These are phyloP conservation scores for Eustalomyia histrio DNA, from an alignment of 2,888 invertebrate species.

Conservation along the genomic window DNA sequence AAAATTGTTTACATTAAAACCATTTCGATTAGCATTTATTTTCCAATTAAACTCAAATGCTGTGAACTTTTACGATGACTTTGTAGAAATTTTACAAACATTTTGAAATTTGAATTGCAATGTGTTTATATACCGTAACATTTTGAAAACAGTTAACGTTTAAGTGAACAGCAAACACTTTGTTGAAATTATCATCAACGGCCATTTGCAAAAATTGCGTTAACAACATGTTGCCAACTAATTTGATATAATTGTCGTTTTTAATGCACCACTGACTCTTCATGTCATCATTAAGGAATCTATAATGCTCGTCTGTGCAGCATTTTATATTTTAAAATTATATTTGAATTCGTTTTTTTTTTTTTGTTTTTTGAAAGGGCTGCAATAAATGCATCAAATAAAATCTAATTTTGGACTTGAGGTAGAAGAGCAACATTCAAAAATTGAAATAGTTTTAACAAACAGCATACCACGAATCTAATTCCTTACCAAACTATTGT, in stretches of 20 bases:
- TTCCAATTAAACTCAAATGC: conserved; percentile 43
- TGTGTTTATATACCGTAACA: conserved; percentile 53
- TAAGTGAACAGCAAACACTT: conserved; percentile 40
- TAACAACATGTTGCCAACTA: conserved; percentile 3
- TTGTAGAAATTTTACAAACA: not conserved
- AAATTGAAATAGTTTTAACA: too few species aligned
- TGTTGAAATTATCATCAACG: conserved; percentile 1
- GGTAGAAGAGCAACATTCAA: too few species aligned
- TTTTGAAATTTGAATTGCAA: conserved; percentile 13
- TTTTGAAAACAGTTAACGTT: conserved; percentile 23
- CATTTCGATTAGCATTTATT: conserved; percentile 46
- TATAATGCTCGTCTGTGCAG: conserved; percentile 46
- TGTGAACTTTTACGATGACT: conserved; percentile 45
- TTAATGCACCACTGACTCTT: not conserved
- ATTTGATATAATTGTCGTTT: not conserved
- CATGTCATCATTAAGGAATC: conserved; percentile 3
- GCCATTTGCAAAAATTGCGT: conserved; percentile 23
- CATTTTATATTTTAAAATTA: conserved; percentile 36
- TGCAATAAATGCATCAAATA: too few species aligned
- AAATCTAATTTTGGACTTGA: too few species aligned
- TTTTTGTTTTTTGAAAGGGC: too few species aligned
- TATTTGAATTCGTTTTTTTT: too few species aligned
- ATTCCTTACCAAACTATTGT: too few species aligned
- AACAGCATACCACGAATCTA: too few species aligned
- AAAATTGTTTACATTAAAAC: conserved; percentile 43